Evolutionary conservation across 2,888 invertebrate genomes (phyloP).

Genomic region (Spilosoma lubricipeda): DNA sequence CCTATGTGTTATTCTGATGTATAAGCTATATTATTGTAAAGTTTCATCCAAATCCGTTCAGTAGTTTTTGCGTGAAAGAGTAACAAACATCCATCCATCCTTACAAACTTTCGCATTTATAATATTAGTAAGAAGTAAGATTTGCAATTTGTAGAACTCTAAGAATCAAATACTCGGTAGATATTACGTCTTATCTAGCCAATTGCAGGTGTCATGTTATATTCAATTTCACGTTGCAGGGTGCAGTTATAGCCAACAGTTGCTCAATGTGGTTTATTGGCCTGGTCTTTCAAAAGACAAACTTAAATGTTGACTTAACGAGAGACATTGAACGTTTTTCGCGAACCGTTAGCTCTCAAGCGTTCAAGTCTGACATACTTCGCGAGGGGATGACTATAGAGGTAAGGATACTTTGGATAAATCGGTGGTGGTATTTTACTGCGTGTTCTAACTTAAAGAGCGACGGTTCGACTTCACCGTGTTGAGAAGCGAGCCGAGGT

Average conservation of each 20-base stretch:
- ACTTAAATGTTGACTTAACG: slow-evolving; percentile 95
- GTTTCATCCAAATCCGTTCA: too few species aligned
- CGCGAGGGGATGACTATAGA: slow-evolving; percentile 91
- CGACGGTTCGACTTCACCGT: too few species aligned
- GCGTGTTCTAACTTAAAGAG: too few species aligned
- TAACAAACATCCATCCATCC: too few species aligned
- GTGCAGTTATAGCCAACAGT: slow-evolving; percentile 80
- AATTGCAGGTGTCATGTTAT: background rate
- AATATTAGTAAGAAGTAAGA: too few species aligned
- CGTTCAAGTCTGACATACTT: slow-evolving; percentile 86
- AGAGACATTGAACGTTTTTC: slow-evolving; percentile 96
- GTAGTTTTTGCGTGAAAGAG: too few species aligned
- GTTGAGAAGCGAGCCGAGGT: too few species aligned
- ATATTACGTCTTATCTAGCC: too few species aligned
- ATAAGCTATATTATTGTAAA: too few species aligned
- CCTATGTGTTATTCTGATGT: too few species aligned
- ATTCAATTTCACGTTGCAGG: slow-evolving; percentile 63
- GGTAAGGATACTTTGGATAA: slow-evolving; percentile 59
- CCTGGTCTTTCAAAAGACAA: slow-evolving; percentile 95
- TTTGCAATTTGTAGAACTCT: background rate
- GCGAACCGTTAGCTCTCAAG: slow-evolving; percentile 90
- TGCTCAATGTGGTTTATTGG: slow-evolving; percentile 99
- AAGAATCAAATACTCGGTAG: too few species aligned
- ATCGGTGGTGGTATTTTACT: background rate
- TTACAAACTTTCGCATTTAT: too few species aligned